Percentiles rank a stretch among this genome's conserved stretches.
These are phyloP conservation scores for Euwallacea fornicatus DNA, from an alignment of 1,140 invertebrate species.

Conservation along the genomic window DNA sequence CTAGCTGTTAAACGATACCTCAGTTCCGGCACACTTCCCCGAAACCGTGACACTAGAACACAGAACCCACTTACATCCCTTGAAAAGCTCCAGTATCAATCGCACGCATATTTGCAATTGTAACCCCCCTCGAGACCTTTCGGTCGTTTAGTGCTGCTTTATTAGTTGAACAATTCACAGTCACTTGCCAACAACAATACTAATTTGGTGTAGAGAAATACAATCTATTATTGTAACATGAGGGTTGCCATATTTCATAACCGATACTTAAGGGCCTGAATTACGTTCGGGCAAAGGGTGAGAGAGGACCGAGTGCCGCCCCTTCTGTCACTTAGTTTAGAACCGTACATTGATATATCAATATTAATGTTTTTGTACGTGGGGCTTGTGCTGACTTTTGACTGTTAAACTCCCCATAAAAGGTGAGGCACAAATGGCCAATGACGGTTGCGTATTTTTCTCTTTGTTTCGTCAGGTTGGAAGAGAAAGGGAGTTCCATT, in stretches of 20 bases:
- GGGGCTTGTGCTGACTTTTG: conserved; percentile 31
- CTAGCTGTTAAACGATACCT: no score
- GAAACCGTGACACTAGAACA: no score
- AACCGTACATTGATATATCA: conserved; percentile 45
- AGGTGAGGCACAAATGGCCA: conserved; percentile 7
- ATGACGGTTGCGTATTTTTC: no score
- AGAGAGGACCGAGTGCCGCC: conserved; percentile 24
- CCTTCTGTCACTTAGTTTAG: conserved; percentile 39
- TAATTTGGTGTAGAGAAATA: conserved; percentile 43
- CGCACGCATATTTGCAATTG: no score
- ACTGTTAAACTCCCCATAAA: conserved; percentile 17
- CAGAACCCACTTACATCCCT: no score
- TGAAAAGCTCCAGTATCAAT: no score
- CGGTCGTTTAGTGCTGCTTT: conserved; percentile 42
- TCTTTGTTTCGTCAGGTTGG: no score
- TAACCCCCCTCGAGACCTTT: conserved; percentile 5
- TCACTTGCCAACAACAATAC: conserved; percentile 43
- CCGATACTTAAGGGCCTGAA: conserved; percentile 43
- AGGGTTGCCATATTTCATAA: conserved; percentile 45
- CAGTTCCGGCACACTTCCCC: no score
- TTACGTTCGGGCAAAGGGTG: conserved; percentile 40
- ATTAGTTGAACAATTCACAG: conserved; percentile 45
- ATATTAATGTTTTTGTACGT: conserved; percentile 42
- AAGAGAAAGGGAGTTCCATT: no score
- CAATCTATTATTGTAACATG: conserved; percentile 40